These are phyloP conservation scores for Epinotia nisella DNA, from an alignment of 2,888 invertebrate species.

Conservation along the genomic window DNA sequence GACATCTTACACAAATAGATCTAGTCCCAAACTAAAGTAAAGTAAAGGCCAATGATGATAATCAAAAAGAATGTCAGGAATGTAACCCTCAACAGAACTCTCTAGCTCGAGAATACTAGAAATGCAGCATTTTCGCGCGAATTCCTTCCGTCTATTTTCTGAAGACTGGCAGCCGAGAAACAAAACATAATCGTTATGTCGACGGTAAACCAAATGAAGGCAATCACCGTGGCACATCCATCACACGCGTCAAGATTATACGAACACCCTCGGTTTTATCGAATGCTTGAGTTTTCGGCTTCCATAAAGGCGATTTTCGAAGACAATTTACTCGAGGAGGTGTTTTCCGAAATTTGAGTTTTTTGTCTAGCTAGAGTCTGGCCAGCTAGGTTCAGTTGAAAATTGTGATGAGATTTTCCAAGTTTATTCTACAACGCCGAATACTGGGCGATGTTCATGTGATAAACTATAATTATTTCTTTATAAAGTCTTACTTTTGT, in stretches of 20 bases:
- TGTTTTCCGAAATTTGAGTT: background rate
- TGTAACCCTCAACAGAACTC: background rate
- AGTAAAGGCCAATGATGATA: too few species aligned
- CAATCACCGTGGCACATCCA: constrained; percentile 36
- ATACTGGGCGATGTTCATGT: background rate
- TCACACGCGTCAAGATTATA: constrained; percentile 34
- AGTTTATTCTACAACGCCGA: background rate
- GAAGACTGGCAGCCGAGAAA: constrained; percentile 25
- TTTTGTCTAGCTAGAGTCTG: background rate
- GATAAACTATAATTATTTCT: too few species aligned
- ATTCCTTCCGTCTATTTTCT: background rate
- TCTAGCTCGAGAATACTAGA: background rate
- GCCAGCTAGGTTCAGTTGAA: background rate
- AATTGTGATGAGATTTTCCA: too few species aligned
- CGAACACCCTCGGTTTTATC: constrained; percentile 8
- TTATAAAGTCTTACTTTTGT: too few species aligned
- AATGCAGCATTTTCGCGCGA: constrained; percentile 9
- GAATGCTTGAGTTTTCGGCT: constrained; percentile 8
- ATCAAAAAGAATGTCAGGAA: background rate
- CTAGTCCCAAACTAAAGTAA: too few species aligned
- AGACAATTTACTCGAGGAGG: background rate
- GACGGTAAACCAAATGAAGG: constrained; percentile 41
- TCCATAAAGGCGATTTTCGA: background rate
- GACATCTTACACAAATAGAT: too few species aligned
- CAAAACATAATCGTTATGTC: constrained; percentile 36